These are phyloP conservation scores for Papilio elwesi DNA, from an alignment of 2,888 invertebrate genomes.

Conservation along the genomic window DNA sequence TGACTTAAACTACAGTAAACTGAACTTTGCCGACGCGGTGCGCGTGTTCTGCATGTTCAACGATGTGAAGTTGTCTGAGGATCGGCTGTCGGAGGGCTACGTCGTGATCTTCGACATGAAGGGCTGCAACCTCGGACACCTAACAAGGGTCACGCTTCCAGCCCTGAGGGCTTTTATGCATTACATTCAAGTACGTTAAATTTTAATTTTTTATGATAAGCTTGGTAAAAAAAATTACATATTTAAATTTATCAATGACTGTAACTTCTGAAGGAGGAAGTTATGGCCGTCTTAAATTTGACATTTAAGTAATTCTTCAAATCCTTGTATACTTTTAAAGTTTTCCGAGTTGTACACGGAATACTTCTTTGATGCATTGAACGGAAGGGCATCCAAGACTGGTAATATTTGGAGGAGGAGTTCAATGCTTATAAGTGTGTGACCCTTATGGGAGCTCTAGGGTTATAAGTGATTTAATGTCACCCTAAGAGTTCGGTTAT, in stretches of 20 bases:
- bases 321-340: too few relatives aligned
- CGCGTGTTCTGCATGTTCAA: slow-evolving; percentile 88
- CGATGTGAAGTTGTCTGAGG: slow-evolving; percentile 86
- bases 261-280: too few relatives aligned
- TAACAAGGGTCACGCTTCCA: slow-evolving; percentile 86
- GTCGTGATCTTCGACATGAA: slow-evolving; percentile 88
- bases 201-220: not conserved
- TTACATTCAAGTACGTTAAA: slow-evolving; percentile 85
- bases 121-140: slow-evolving; percentile 86
- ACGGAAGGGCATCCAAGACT: too few relatives aligned
- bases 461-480: too few relatives aligned
- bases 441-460: too few relatives aligned
- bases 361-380: too few relatives aligned
- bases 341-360: too few relatives aligned
- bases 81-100: slow-evolving; percentile 83
- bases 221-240: not conserved
- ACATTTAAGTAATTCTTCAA: too few relatives aligned
- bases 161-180: slow-evolving; percentile 86
- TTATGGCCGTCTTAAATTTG: too few relatives aligned
- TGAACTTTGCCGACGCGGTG: slow-evolving; percentile 86
- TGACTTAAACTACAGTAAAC: slow-evolving; percentile 86
- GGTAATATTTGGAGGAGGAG: too few relatives aligned
- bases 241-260: not conserved
- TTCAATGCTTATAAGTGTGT: too few relatives aligned
- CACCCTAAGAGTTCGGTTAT: too few relatives aligned